Percentiles rank a stretch among this genome's conserved stretches.
These are phyloP conservation scores for Papilio polytes DNA, from an alignment of 1,140 invertebrate species.

Conservation along the genomic window DNA sequence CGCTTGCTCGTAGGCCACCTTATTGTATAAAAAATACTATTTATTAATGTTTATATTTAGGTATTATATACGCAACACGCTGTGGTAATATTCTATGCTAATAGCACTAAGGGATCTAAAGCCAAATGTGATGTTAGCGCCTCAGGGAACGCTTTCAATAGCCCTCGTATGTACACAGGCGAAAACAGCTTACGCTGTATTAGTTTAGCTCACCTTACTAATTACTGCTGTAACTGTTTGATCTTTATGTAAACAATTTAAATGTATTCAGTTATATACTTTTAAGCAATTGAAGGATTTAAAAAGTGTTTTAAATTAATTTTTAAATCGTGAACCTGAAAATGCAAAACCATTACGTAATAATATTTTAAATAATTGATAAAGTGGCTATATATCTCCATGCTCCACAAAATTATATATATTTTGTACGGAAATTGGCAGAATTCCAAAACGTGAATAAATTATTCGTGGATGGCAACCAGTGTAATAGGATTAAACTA, in stretches of 20 bases:
- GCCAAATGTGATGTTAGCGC: conserved; percentile 45
- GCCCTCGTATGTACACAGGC: conserved; percentile 32
- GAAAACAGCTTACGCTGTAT: conserved; percentile 49
- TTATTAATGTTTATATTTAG: not conserved
- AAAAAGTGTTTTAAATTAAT: too few relatives aligned
- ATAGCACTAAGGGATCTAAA: conserved; percentile 37
- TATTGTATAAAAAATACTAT: too few relatives aligned
- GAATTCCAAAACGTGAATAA: not conserved
- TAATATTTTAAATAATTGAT: too few relatives aligned
- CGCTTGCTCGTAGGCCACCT: too few relatives aligned
- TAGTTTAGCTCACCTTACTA: conserved; percentile 45
- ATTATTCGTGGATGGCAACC: not conserved
- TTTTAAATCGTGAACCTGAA: too few relatives aligned
- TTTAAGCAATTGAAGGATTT: too few relatives aligned
- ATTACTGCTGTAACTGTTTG: conserved; percentile 38
- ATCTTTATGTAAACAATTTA: not conserved
- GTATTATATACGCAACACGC: not conserved
- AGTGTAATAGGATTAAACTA: conserved; percentile 12
- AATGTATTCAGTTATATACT: not conserved
- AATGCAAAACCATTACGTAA: too few relatives aligned
- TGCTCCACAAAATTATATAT: not conserved
- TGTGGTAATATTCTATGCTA: not conserved
- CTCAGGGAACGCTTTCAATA: conserved; percentile 45
- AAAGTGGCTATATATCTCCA: not conserved
- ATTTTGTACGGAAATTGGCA: not conserved